Evolutionary conservation across 2,797 vertebrate species (phyloP), one percentile per base, ranked within the genome.

Genomic region (Diceros bicornis): DNA sequence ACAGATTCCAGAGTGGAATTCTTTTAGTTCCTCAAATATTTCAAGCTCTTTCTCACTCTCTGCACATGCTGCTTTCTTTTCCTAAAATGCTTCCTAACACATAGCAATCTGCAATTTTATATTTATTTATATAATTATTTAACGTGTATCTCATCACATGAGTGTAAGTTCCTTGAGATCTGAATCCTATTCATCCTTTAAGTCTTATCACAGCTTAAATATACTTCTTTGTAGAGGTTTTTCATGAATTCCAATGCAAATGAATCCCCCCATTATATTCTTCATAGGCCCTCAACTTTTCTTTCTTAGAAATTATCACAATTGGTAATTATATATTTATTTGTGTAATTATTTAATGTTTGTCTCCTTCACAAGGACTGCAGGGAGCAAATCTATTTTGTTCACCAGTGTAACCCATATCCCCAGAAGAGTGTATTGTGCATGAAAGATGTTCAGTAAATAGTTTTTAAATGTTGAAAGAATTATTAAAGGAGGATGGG

Each of bases 31-130:
- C 16, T 75, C 44, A 71, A 71, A 79, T 71, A 79, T 41, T 79
- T 72, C 34, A 59, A 75, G 50, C 8, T 78, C 47, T 77, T 74
- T 69, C 41, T 77, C 50, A 69, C 44, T n/a, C 13, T 89, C 52
- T 52, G 41, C 34, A n/a, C 4, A 61, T 27, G 32, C 29, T 83
- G 11, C 55, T 78, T 78, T 78, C 20, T 69, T 86, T 69, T 68
- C 72, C 83, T 29, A 86, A 93, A 86, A 86, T 93, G 34, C 16
- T 78, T 84, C n/a, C 44, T 93, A 68, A 77, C 50, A 44, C 20
- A 62, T 7, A 64, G 34, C 20, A 68, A 85, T 66, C 50, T 68
- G 16, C n/a, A 59, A 68, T 59, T 86, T 86, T 27, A 44, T 64
- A 37, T 85, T 59, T 74, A 92, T 52, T 84, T 61, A 68, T 77